These are phyloP conservation scores for Lysiphlebus fabarum DNA, from an alignment of 1,140 invertebrate species.

Conservation along the genomic window DNA sequence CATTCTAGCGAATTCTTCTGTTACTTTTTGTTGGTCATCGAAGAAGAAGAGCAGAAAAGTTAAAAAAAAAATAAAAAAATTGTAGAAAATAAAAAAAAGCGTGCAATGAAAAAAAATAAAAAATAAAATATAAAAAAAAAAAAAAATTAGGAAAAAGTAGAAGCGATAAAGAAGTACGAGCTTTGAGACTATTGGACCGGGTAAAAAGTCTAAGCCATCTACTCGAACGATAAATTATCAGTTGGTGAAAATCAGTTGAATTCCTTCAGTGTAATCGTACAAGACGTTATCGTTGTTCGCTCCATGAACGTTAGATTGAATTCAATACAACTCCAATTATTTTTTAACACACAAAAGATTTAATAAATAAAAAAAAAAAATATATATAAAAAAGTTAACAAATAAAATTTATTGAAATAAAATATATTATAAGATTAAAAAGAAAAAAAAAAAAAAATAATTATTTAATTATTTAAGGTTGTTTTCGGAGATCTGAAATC, in stretches of 20 bases:
- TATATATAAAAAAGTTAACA: too few species aligned
- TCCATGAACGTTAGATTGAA: conserved; percentile 3
- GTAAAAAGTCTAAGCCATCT: conserved; percentile 7
- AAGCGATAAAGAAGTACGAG: not conserved
- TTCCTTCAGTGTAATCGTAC: conserved; percentile 10
- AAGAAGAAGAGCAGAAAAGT: conserved; percentile 10
- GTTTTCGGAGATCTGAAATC: too few species aligned
- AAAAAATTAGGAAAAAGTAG: not conserved
- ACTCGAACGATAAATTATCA: conserved; percentile 19
- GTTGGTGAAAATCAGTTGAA: conserved; percentile 18
- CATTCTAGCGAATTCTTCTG: conserved; percentile 6
- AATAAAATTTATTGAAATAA: too few species aligned
- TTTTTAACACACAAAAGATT: too few species aligned
- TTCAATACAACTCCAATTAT: not conserved
- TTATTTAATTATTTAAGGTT: too few species aligned
- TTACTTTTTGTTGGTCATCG: conserved; percentile 4
- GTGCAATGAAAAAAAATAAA: too few species aligned
- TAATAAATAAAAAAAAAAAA: too few species aligned
- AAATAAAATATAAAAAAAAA: too few species aligned
- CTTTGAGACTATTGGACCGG: conserved; percentile 8
- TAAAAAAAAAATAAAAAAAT: not conserved
- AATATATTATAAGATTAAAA: too few species aligned
- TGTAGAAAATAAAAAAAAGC: not conserved
- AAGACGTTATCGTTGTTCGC: not conserved
- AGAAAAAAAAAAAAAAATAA: too few species aligned